Base-by-base conservation (phyloP, 2,888 invertebrate species). In the Ornithoptera priamus region DNA sequence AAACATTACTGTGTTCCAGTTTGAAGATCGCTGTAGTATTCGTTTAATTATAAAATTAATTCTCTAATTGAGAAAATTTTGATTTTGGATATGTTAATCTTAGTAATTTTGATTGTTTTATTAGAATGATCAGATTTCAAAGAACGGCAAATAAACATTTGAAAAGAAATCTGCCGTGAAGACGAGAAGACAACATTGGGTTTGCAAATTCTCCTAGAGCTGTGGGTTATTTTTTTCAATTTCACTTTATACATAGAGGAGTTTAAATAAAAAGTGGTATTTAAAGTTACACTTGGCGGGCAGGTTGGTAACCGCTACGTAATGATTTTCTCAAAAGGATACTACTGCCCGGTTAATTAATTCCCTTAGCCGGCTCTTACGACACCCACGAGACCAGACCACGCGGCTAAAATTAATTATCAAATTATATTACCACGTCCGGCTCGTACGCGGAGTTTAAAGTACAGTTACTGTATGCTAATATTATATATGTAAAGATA, bases 401-500 rank as follows among this genome's bases (percentile, higher is more conserved):
- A 59, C 63, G 58, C 42, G 68, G 62, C 62, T 68, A 42, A 63
- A 63, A 59, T 63, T 68, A 59, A 63, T 68, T 63, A 68, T 20
- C 56, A 63, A 68, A 59, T 68, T 68, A 68, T 68, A 68, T 58
- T 39, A 59, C 68, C 68, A 59, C 66, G 50, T 66, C 66, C 66
- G 50, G 66, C 53, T 66, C 60, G 59, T 53, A 60, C 60, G 50
- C 20, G 24, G 18, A 53, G 53, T 53, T 46, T n/a, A 53, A 53
- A 53, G 18, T n/a, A 53, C 53, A 53, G n/a, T 5, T 53, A 53
- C n/a, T 22, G 7, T n/a, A 58, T 58, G 57, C 20, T n/a, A 58
- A 58, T 58, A 58, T 58, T 22, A 53, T n/a, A 53, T 6, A 53
- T n/a, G 53, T 53, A n/a, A 53, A 53, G 53, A n/a, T 53, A 53